Conservation (phyloP, 2,797 vertebrate genomes). For the Dendrocincla fuliginosa region DNA sequence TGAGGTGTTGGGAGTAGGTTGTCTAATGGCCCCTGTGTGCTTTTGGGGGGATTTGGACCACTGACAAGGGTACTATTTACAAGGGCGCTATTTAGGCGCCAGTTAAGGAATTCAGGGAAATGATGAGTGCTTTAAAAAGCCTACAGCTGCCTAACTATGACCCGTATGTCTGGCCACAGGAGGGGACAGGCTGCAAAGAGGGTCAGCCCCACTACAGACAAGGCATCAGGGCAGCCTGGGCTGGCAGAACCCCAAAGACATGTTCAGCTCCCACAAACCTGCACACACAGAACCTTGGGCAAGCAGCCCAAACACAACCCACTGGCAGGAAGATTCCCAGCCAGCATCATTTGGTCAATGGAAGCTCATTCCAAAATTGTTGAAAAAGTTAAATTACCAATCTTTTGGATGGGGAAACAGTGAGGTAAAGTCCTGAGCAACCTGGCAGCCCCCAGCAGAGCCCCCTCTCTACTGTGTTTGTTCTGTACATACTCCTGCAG, state of each 20-base stretch:
- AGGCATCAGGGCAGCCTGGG: not conserved
- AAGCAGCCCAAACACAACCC: not conserved
- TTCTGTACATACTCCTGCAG: not conserved
- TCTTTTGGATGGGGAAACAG: not conserved
- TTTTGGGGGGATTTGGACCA: not conserved
- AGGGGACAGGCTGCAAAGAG: not conserved
- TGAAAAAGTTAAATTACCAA: not conserved
- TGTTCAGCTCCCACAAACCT: accelerated
- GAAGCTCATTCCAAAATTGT: not conserved
- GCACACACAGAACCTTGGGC: accelerated
- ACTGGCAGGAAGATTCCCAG: not conserved
- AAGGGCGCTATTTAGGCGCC: not conserved
- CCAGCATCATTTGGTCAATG: not conserved
- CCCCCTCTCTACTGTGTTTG: not conserved
- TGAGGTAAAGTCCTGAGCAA: accelerated
- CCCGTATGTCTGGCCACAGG: accelerated
- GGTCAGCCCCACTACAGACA: not conserved
- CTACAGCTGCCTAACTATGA: accelerated
- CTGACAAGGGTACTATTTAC: not conserved
- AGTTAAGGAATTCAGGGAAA: not conserved
- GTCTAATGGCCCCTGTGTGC: not conserved
- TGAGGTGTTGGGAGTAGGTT: not conserved
- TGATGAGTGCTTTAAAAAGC: not conserved
- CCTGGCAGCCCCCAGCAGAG: not conserved
- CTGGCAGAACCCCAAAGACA: not conserved